A percentile compares a stretch with the other conserved stretches of the same genome.
Evolutionary conservation across 1,140 invertebrate genomes (phyloP).

Genomic region (Elymnias hypermnestra): DNA sequence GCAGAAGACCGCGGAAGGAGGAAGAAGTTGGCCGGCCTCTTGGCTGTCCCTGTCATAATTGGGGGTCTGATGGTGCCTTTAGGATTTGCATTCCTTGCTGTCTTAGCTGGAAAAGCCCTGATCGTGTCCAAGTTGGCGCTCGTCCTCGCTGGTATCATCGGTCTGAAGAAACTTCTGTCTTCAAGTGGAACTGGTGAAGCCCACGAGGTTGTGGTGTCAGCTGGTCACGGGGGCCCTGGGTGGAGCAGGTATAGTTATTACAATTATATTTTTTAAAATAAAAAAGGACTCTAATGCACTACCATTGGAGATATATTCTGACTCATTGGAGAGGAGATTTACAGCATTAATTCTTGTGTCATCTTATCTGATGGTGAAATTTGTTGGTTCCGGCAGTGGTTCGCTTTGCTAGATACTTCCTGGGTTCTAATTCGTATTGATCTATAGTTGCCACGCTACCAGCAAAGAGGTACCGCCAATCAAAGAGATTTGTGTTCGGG

Average conservation of each 20-base stretch:
- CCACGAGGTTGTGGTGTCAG: slow-evolving; percentile 84
- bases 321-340: too few relatives aligned
- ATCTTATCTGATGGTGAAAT: too few relatives aligned
- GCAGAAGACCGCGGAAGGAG: slow-evolving; percentile 81
- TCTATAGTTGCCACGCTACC: too few relatives aligned
- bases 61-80: slow-evolving; percentile 87
- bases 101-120: slow-evolving; percentile 88
- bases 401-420: too few relatives aligned
- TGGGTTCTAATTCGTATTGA: too few relatives aligned
- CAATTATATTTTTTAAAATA: too few relatives aligned
- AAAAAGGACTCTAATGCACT: too few relatives aligned
- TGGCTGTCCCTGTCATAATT: slow-evolving; percentile 86
- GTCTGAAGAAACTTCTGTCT: slow-evolving; percentile 86
- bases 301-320: too few relatives aligned
- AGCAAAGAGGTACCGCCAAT: too few relatives aligned
- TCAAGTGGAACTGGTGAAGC: slow-evolving; percentile 78
- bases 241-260: slow-evolving; percentile 80
- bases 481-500: too few relatives aligned
- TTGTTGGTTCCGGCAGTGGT: too few relatives aligned
- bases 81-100: slow-evolving; percentile 85
- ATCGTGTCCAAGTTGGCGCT: slow-evolving; percentile 89
- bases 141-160: slow-evolving; percentile 88
- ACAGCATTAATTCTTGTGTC: too few relatives aligned
- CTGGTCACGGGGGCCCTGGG: slow-evolving; percentile 80
- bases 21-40: slow-evolving; percentile 82